Percentiles rank a stretch among this genome's conserved stretches.
Conservation (phyloP, 37 sponge, comb jelly and placozoan genomes). For the Cliona cf. orientalis region DNA sequence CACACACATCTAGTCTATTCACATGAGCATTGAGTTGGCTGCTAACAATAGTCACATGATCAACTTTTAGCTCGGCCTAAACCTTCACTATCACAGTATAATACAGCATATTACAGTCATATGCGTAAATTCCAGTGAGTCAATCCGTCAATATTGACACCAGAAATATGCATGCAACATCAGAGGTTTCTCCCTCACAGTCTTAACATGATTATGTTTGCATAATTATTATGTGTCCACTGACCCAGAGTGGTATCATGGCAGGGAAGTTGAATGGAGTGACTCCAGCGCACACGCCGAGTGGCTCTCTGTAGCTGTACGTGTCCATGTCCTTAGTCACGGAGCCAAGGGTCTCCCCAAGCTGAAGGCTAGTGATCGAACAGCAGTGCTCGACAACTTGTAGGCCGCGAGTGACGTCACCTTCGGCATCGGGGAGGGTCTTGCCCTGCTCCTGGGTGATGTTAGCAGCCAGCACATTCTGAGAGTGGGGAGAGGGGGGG, state of each 20-base stretch:
- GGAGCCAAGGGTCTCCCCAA: constrained; percentile 92
- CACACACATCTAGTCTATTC: too few relatives aligned
- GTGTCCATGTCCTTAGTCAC: constrained; percentile 97
- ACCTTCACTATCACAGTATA: too few relatives aligned
- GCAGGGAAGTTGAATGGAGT: constrained; percentile 98
- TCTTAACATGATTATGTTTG: neutral
- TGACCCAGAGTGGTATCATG: constrained; percentile 96
- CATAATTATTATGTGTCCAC: constrained; percentile 3
- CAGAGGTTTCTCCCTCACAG: neutral
- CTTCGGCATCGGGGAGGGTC: constrained; percentile 97
- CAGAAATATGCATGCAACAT: too few relatives aligned
- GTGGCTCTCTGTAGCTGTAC: constrained; percentile 90
- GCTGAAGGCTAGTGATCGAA: constrained; percentile 87
- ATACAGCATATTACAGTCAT: too few relatives aligned
- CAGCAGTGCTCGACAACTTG: constrained; percentile 99
- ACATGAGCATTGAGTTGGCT: too few relatives aligned
- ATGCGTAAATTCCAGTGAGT: too few relatives aligned
- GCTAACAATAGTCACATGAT: too few relatives aligned
- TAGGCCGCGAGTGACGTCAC: constrained; percentile 94
- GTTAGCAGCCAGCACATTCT: constrained; percentile 64
- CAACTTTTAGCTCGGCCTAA: too few relatives aligned
- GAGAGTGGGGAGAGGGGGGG: neutral
- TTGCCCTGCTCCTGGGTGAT: constrained; percentile 98
- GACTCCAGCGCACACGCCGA: constrained; percentile 97
- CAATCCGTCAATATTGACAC: too few relatives aligned